Evolutionary conservation across 1,140 invertebrate genomes (phyloP).

Genomic region (Heliconius hermathena): DNA sequence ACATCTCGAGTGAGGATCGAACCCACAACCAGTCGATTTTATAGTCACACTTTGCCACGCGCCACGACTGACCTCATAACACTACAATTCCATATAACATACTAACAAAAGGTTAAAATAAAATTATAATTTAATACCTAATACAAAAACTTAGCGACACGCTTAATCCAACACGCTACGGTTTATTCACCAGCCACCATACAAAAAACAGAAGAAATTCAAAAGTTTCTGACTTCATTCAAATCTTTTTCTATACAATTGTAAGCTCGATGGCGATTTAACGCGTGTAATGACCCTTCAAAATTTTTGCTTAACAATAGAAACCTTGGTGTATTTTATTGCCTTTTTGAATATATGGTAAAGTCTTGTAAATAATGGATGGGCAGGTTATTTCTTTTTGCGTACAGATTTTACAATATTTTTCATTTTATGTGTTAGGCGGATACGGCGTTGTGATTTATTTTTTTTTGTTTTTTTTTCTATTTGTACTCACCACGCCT

Average conservation of each 20-base stretch:
- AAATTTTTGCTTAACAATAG: not conserved
- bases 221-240: not conserved
- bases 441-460: not conserved
- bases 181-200: not conserved
- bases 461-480: not conserved
- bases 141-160: not conserved
- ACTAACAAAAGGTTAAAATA: not conserved
- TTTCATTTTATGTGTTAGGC: not conserved
- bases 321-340: not conserved
- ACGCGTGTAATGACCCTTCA: constrained; percentile 9
- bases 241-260: not conserved
- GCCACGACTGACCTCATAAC: too few species aligned
- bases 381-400: not conserved
- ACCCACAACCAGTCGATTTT: too few species aligned
- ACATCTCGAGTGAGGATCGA: too few species aligned
- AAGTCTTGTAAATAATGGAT: not conserved
- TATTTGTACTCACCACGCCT: too few species aligned
- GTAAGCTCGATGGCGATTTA: not conserved
- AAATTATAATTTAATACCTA: not conserved
- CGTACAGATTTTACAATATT: not conserved
- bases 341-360: constrained; percentile 18
- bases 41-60: too few species aligned
- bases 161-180: not conserved
- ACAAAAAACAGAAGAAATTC: constrained; percentile 6
- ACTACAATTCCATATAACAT: too few species aligned